Conservation (phyloP, 2,888 invertebrate genomes). For the Sphaerophoria taeniata region DNA sequence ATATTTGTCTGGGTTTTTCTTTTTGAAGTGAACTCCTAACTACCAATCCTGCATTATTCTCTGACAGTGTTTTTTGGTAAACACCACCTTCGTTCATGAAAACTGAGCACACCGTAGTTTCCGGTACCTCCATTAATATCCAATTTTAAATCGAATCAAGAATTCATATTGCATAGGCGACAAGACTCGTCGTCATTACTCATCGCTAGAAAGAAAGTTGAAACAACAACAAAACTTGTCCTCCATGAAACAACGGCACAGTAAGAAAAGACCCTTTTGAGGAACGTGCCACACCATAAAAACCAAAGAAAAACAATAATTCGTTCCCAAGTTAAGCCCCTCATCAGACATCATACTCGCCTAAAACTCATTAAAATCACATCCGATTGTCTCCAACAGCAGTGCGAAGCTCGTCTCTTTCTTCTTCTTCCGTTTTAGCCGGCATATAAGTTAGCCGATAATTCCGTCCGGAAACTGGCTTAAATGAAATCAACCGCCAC, state of each 20-base stretch:
- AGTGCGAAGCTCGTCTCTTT: conserved; percentile 49
- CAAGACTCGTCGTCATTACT: conserved; percentile 54
- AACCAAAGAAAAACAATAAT: conserved; percentile 12
- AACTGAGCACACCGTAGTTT: conserved; percentile 25
- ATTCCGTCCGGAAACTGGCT: conserved; percentile 72
- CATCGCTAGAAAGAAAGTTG: conserved; percentile 66
- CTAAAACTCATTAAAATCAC: conserved; percentile 72
- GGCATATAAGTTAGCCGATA: conserved; percentile 70
- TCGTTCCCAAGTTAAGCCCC: conserved; percentile 5
- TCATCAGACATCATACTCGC: conserved; percentile 40
- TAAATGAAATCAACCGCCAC: conserved; percentile 62
- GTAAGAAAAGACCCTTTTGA: conserved; percentile 33
- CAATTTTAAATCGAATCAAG: conserved; percentile 38
- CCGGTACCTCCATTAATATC: conserved; percentile 37
- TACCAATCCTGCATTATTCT: too few species aligned
- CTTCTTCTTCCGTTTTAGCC: conserved; percentile 69
- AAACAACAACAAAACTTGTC: conserved; percentile 39
- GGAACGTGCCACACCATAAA: conserved; percentile 60
- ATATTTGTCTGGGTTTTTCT: too few species aligned
- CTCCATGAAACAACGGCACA: neutral
- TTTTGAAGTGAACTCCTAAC: too few species aligned
- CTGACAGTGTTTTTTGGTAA: neutral
- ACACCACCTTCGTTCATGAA: neutral
- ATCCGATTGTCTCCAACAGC: conserved; percentile 68
- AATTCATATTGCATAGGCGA: conserved; percentile 52